Evolutionary conservation across 2,113 vertebrate species (phyloP).

Genomic region (Cottus gobio): DNA sequence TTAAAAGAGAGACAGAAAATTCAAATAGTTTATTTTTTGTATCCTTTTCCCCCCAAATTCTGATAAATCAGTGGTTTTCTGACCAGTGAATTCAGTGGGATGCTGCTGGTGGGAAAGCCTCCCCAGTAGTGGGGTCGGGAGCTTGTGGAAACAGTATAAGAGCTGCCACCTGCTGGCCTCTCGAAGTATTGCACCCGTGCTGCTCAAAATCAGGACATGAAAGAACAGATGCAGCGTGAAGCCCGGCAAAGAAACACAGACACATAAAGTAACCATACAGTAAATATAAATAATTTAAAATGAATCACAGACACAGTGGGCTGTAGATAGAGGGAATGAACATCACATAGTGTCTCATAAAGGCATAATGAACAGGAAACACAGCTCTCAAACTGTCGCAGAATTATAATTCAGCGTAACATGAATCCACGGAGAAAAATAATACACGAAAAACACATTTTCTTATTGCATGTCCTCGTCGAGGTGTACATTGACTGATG

Average conservation of each 20-base stretch:
- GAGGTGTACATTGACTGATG: constrained; percentile 60
- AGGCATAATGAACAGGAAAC: neutral
- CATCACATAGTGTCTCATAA: neutral
- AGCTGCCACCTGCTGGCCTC: constrained; percentile 85
- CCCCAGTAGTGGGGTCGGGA: neutral
- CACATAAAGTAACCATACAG: neutral
- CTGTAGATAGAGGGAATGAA: neutral
- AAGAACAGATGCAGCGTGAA: neutral
- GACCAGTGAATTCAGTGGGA: neutral
- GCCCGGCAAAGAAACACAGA: neutral
- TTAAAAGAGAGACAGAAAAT: neutral
- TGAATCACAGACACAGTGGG: neutral
- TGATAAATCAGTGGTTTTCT: neutral
- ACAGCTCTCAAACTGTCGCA: neutral
- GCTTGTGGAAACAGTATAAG: constrained; percentile 77
- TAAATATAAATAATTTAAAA: constrained; percentile 1
- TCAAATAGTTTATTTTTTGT: fast-evolving
- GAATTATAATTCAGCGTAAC: neutral
- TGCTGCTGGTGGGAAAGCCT: neutral
- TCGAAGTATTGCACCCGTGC: constrained; percentile 61
- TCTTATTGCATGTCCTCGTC: constrained; percentile 18
- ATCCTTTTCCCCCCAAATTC: neutral
- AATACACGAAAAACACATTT: neutral
- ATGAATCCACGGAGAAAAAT: neutral
- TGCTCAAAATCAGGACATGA: constrained; percentile 31